Base-by-base conservation (phyloP, 2,797 vertebrate species). In the Phoxinus dragarum region DNA sequence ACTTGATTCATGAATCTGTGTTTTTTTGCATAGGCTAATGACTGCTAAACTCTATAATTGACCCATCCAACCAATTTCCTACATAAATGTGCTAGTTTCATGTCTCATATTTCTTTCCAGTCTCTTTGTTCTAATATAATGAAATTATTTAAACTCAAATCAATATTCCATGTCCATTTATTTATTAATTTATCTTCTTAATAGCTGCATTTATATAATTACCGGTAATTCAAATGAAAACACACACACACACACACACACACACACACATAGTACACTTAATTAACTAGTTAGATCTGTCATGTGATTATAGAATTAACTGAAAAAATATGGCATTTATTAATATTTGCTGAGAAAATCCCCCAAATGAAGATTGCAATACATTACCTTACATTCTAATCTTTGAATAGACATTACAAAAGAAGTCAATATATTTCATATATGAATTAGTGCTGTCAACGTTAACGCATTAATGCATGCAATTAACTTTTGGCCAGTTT, bases 141-240 rank as follows among this genome's bases (percentile, higher is more conserved):
- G 14, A 61, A 61, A 42, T 78, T 61, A 78, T 78, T 78, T 77
- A 40, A 78, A 27, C 23, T 10, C n/a, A 21, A 21, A 44, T 79
- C 40, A 79, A 44, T 79, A 44, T 44, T 64, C 47, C 40, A 34
- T 44, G 16, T 64, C 3, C 23, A 27, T 77, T 78, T 27, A 54
- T 56, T 40, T n/a, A 10, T 27, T 61, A 6, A 49, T 49, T 17
- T 49, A 17, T 79, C 38, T 69, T 38, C 9, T 12, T 23, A 44
- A 31, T 64, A 47, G 59, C 56, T 31, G 40, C n/a, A 6, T 79
- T 79, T 44, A 34, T 31, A 31, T 61, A 61, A 61, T 14, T 27
- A 27, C 27, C 27, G 27, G 27, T 27, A 38, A 42, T 61, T 5
- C 42, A 1, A 64, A 64, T 61, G 3, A 64, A 16, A 27, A 38